Evolutionary conservation across 2,113 vertebrate species (phyloP), one percentile per base, ranked within the genome.

Genomic region (Corynorhinus townsendii): DNA sequence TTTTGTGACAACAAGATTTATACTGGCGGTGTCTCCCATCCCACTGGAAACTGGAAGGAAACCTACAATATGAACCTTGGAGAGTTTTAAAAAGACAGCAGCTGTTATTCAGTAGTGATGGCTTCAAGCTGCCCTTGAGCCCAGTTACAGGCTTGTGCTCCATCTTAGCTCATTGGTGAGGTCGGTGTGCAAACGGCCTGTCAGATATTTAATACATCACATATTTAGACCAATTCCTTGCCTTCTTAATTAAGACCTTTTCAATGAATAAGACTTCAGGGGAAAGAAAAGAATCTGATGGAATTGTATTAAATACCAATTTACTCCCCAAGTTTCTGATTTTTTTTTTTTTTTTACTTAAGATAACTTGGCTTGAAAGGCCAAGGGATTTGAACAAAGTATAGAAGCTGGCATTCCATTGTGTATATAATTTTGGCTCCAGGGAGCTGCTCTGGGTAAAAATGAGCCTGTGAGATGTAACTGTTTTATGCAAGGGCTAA

Each of bases 1-100:
- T 98, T 98, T 97, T 98, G 98, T 98, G 98, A 98, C 98, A 98
- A 98, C 97, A 97, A 97, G 97, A 98, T 98, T 98, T 98, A 98
- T 98, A 96, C 98, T 98, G 98, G 98, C 98, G 96, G 96, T 98
- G 96, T 97, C 98, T 97, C 97, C 97, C 97, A 98, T 98, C 98
- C 98, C 98, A 98, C 98, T 98, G 98, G 98, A 98, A 98, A 98
- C 98, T 98, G 98, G 98, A 98, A 98, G 92, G 95, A 95, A 96
- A 97, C 52, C 97, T 95, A 88, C 92, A 93, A 45, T 94, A 89
- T 85, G 95, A 98, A 93, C 89, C 97, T 98, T 97, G n/a, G 97
- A 97, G 96, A 97, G 96, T 98, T 97, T 98, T 97, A 97, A 98
- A 97, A 92, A 98, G 96, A 97, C 97, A 97, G 97, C 94, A 90